These are phyloP conservation scores for Ctena decussata DNA, from an alignment of 2,888 invertebrate species.

Conservation along the genomic window DNA sequence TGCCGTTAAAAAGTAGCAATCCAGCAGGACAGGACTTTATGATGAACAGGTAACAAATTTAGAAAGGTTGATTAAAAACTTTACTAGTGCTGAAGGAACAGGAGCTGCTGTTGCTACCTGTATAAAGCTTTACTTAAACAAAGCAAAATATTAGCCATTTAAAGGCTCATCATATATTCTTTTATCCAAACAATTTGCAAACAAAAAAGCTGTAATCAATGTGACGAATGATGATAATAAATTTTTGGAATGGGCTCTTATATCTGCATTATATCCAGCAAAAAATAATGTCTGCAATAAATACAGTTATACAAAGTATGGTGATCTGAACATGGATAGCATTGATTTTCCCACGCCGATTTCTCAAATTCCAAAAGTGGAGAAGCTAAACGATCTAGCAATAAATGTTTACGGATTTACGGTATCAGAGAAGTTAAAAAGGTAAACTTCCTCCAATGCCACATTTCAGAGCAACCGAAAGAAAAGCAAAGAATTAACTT, in stretches of 20 bases:
- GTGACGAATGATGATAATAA: slow-evolving; percentile 30
- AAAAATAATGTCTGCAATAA: slow-evolving; percentile 11
- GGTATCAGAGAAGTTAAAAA: slow-evolving; percentile 25
- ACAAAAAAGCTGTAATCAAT: slow-evolving; percentile 46
- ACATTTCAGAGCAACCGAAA: slow-evolving; percentile 43
- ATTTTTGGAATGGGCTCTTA: slow-evolving; percentile 21
- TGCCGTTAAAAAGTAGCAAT: slow-evolving; percentile 13
- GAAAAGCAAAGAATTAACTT: slow-evolving; percentile 2
- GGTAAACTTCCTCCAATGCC: slow-evolving; percentile 27
- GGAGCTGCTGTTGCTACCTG: slow-evolving; percentile 12
- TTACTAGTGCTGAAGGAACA: slow-evolving; percentile 16
- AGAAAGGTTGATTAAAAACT: slow-evolving; percentile 33
- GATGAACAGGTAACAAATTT: background rate
- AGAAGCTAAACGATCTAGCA: slow-evolving; percentile 29
- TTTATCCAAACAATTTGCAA: slow-evolving; percentile 27
- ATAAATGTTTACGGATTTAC: slow-evolving; percentile 40
- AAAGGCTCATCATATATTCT: slow-evolving; percentile 47
- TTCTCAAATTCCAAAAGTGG: slow-evolving; percentile 38
- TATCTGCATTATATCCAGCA: slow-evolving; percentile 35
- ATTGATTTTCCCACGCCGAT: slow-evolving; percentile 31
- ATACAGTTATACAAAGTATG: slow-evolving; percentile 22
- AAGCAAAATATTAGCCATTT: slow-evolving; percentile 10
- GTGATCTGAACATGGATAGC: slow-evolving; percentile 9
- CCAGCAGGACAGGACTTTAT: slow-evolving; percentile 5
- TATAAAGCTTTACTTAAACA: background rate